These are phyloP conservation scores for Athalia rosae DNA, from an alignment of 2,888 invertebrate genomes.

Conservation along the genomic window DNA sequence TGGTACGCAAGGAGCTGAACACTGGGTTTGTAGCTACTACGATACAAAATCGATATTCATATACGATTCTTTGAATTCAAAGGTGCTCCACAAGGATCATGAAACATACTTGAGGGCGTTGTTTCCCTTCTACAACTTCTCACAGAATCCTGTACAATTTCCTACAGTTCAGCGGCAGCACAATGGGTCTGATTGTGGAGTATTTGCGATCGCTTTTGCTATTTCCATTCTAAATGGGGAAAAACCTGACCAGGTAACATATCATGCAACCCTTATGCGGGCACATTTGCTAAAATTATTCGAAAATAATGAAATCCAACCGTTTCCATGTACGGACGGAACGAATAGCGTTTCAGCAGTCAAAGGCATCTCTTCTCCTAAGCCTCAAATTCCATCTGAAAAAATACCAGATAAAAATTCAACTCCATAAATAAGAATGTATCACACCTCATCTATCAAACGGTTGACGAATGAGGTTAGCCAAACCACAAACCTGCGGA, in stretches of 20 bases:
- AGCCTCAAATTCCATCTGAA: too few relatives aligned
- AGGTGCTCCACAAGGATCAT: slow-evolving; percentile 44
- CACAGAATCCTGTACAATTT: slow-evolving; percentile 41
- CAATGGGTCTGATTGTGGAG: slow-evolving; percentile 46
- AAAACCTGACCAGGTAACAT: slow-evolving; percentile 33
- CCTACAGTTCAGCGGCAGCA: slow-evolving; percentile 44
- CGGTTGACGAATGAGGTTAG: not conserved
- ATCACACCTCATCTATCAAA: too few relatives aligned
- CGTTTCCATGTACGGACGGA: slow-evolving; percentile 35
- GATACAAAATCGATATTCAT: slow-evolving; percentile 45
- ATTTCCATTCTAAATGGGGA: slow-evolving; percentile 38
- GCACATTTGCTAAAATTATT: slow-evolving; percentile 45
- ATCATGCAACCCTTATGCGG: slow-evolving; percentile 44
- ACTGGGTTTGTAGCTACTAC: slow-evolving; percentile 50
- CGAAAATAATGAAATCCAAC: slow-evolving; percentile 20
- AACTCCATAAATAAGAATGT: too few relatives aligned
- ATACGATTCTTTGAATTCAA: slow-evolving; percentile 46
- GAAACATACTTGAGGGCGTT: slow-evolving; percentile 38
- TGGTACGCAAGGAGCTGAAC: slow-evolving; percentile 11
- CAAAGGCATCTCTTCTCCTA: too few relatives aligned
- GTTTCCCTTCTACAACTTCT: slow-evolving; percentile 41
- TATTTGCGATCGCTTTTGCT: slow-evolving; percentile 47
- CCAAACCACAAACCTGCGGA: not conserved
- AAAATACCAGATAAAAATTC: too few relatives aligned
- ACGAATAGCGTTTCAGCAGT: not conserved